A percentile compares a stretch with the other conserved stretches of the same genome.
phyloP scores from a whole-genome alignment of 1,140 invertebrate species.

The Heliothis subflexa region DNA sequence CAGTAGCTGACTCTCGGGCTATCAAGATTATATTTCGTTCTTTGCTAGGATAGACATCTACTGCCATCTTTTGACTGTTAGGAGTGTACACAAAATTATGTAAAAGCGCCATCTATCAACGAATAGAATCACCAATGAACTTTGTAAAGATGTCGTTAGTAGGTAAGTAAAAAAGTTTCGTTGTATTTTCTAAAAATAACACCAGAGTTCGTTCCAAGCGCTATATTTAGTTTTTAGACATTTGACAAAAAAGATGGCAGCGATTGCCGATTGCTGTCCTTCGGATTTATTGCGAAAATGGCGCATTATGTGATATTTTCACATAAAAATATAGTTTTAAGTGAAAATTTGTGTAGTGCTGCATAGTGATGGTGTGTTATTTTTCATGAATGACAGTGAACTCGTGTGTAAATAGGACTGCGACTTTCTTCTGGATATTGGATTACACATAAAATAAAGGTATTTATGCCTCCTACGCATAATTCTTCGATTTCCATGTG shows the following conservation, averaged over 20 bases:
- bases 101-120: slow-evolving; percentile 7
- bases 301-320: slow-evolving; percentile 86
- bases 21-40: too few relatives aligned
- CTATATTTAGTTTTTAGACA: slow-evolving; percentile 86
- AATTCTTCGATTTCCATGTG: slow-evolving; percentile 62
- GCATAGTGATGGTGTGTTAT: slow-evolving; percentile 82
- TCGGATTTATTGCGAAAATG: slow-evolving; percentile 84
- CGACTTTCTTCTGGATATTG: slow-evolving; percentile 84
- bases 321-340: slow-evolving; percentile 83
- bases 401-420: slow-evolving; percentile 80
- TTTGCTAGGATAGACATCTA: background rate
- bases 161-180: slow-evolving; percentile 52
- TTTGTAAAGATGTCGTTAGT: slow-evolving; percentile 68
- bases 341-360: slow-evolving; percentile 84
- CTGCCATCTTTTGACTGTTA: background rate
- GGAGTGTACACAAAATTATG: background rate
- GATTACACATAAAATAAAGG: slow-evolving; percentile 85
- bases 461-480: slow-evolving; percentile 83
- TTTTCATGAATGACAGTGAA: slow-evolving; percentile 83
- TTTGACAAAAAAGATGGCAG: slow-evolving; percentile 86
- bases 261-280: slow-evolving; percentile 83
- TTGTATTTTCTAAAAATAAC: slow-evolving; percentile 85
- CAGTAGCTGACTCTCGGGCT: too few relatives aligned
- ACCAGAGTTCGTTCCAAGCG: slow-evolving; percentile 84
- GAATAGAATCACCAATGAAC: too few relatives aligned